Evolutionary conservation across 2,888 invertebrate genomes (phyloP), one percentile per base, ranked within the genome.

Genomic region (Eupithecia exiguata): DNA sequence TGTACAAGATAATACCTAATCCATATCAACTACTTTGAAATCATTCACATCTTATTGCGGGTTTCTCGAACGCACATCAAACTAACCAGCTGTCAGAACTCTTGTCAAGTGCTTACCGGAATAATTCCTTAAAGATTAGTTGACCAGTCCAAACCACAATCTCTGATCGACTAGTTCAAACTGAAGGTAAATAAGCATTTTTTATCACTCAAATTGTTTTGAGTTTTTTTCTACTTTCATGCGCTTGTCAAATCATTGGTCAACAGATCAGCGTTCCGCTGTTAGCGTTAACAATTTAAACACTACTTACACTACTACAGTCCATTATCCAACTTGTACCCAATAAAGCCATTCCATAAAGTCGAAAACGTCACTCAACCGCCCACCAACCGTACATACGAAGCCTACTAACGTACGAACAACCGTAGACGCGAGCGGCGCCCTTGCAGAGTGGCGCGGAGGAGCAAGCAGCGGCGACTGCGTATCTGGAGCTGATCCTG

Each of bases 401-500:
- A 82, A 84, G 84, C 85, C 84, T 79, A 89, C 88, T 91, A 89
- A 91, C 87, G 81, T 79, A 74, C 74, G 77, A 83, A 83, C 89
- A 87, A 86, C 84, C 87, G 82, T 92, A 93, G 94, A 92, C 90
- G 85, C 90, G 86, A 89, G 88, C 88, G 86, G 90, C 86, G 84
- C 84, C 92, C 91, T 96, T 96, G 91, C 96, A 98, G 98, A 97
- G 96, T 90, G 97, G 97, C 76, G 95, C 97, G 81, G 97, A 97
- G 80, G 99, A 99, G 90, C 97, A 99, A 87, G 96, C 98, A 74
- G 97, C 99, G 68, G 98, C 99, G 14, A 98, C 98, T 86, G 98
- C 98, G 10, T 99, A 99, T 92, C 95, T 99, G 78, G 99, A 99
- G 91, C 94, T 99, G 80, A 96, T 98, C 83, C 91, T 99, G 78